Percentiles rank a stretch among this genome's conserved stretches.
Conservation (phyloP, 64 coral and sea anemone genomes). For the Catalaphyllia jardinei region DNA sequence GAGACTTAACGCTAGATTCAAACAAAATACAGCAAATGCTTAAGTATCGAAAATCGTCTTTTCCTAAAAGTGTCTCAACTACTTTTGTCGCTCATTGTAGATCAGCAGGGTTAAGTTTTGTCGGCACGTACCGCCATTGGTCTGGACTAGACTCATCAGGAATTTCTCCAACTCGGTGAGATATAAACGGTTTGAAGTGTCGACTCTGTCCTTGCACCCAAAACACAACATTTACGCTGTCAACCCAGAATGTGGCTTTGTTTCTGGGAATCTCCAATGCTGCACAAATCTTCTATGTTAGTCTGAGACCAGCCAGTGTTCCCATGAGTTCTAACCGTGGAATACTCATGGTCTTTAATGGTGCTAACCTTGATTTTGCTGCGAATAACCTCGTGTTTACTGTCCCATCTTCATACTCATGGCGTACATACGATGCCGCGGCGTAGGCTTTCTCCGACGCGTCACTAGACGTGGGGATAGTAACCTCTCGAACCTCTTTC, state of each 20-base stretch:
- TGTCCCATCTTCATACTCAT: conserved; percentile 41
- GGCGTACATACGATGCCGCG: conserved; percentile 25
- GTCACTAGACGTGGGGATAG: conserved; percentile 63
- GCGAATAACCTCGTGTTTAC: conserved; percentile 52
- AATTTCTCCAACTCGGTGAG: no score
- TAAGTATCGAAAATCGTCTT: no score
- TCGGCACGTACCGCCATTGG: conserved; percentile 21
- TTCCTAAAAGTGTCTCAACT: no score
- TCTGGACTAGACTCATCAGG: no score
- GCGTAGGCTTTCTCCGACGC: conserved; percentile 72
- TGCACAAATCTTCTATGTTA: not conserved
- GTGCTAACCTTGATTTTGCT: conserved; percentile 56
- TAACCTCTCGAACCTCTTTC: conserved; percentile 26
- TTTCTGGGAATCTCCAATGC: conserved; percentile 43
- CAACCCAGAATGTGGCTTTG: conserved; percentile 50
- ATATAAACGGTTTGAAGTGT: no score
- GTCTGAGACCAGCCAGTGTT: no score
- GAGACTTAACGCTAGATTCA: no score
- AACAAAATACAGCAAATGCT: no score
- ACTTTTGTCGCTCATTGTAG: no score
- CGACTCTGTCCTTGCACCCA: conserved; percentile 56
- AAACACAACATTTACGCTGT: conserved; percentile 29
- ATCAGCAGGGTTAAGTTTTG: conserved; percentile 16
- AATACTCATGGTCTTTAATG: not conserved
- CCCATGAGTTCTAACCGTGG: no score